A percentile compares a stretch with the other conserved stretches of the same genome.
These are phyloP conservation scores for Sisyra nigra DNA, from an alignment of 2,888 invertebrate species.

Conservation along the genomic window DNA sequence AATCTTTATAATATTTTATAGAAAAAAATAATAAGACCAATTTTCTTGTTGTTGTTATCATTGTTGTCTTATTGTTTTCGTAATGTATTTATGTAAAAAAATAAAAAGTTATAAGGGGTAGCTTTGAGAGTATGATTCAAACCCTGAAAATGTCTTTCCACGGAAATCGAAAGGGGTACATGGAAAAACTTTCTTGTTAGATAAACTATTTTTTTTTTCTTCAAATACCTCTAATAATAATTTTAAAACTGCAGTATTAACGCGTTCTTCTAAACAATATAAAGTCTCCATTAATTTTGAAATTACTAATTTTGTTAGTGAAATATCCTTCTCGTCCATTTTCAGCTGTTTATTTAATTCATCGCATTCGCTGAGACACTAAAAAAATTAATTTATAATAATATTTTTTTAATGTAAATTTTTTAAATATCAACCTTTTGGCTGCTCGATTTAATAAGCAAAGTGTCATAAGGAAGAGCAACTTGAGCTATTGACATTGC, in stretches of 20 bases:
- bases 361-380: conserved; percentile 37
- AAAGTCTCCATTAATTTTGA: conserved; percentile 43
- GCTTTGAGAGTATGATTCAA: too few species aligned
- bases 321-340: conserved; percentile 28
- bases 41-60: too few species aligned
- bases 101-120: too few species aligned
- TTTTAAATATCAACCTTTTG: conserved; percentile 29
- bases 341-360: conserved; percentile 29
- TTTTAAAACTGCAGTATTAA: conserved; percentile 44
- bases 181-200: too few species aligned
- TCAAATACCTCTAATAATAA: conserved; percentile 30
- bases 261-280: conserved; percentile 45
- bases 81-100: too few species aligned
- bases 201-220: background rate
- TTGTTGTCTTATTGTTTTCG: too few species aligned
- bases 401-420: background rate
- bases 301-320: conserved; percentile 37
- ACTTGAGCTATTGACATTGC: conserved; percentile 27
- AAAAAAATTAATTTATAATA: conserved; percentile 12
- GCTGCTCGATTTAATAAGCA: conserved; percentile 33
- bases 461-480: conserved; percentile 19
- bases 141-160: too few species aligned
- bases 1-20: too few species aligned
- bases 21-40: too few species aligned
- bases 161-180: too few species aligned